These are phyloP conservation scores for Scaptomyza montana DNA, from an alignment of 1,140 invertebrate genomes.

Conservation along the genomic window DNA sequence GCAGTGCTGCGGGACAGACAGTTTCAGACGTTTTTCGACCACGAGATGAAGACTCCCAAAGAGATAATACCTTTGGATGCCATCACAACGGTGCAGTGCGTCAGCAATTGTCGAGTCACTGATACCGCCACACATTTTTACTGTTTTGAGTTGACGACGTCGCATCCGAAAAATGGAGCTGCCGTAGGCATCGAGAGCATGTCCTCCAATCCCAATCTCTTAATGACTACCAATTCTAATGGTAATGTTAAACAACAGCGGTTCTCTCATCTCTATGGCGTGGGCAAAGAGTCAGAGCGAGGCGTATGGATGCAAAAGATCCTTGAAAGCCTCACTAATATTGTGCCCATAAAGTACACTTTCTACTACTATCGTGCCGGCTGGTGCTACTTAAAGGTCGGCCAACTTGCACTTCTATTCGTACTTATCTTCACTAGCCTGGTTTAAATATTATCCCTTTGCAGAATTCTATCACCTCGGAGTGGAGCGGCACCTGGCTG, in stretches of 20 bases:
- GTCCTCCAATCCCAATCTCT: constrained; percentile 79
- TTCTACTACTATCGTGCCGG: constrained; percentile 87
- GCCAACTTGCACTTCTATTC: background rate
- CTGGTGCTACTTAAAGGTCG: constrained; percentile 89
- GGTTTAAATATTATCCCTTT: background rate
- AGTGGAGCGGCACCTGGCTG: constrained; percentile 92
- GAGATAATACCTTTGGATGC: constrained; percentile 86
- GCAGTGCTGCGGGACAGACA: constrained; percentile 85
- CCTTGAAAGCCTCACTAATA: constrained; percentile 86
- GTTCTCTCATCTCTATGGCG: constrained; percentile 76
- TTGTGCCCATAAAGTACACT: constrained; percentile 86
- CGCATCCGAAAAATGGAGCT: constrained; percentile 75
- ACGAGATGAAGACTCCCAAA: constrained; percentile 85
- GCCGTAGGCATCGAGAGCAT: constrained; percentile 47
- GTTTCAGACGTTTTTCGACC: constrained; percentile 85
- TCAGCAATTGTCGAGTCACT: constrained; percentile 86
- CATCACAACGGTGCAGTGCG: constrained; percentile 86
- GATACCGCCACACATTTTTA: constrained; percentile 84
- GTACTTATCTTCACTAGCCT: background rate
- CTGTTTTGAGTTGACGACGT: constrained; percentile 79
- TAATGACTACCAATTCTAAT: constrained; percentile 71
- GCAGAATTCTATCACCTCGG: constrained; percentile 87
- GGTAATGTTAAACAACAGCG: constrained; percentile 75
- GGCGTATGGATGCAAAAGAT: constrained; percentile 89
- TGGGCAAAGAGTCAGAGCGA: constrained; percentile 78